Evolutionary conservation across 2,797 vertebrate species (phyloP), one percentile per base, ranked within the genome.

Genomic region (Chaenodraco wilsoni): DNA sequence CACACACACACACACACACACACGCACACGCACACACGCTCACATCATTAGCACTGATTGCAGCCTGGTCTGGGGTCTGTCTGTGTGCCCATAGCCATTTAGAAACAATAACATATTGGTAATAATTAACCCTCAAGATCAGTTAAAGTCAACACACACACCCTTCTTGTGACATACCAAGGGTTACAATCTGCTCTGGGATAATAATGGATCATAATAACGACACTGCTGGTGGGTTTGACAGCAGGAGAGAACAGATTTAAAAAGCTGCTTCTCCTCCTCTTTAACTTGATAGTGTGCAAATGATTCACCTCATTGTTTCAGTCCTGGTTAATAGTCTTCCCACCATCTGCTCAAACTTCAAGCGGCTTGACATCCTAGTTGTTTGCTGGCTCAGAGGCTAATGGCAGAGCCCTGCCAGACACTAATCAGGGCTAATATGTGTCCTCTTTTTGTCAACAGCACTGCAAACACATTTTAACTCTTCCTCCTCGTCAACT

Each of bases 241-340:
- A 82, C 82, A 83, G 80, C 72, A 74, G 74, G 79, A 74, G 78
- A 87, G 77, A 79, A 82, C 58, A 71, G 72, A 62, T 76, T 85
- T 65, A 69, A 79, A 87, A 83, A 79, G 81, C 81, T 69, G 78
- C 23, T 27, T 27, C 76, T 84, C 72, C 72, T 81, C 69, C 51
- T 78, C 82, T 82, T 77, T 81, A 79, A 71, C 76, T 81, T 58
- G 51, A 79, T 73, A 64, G 71, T 63, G 77, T 82, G 80, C 65
- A 43, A 80, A 77, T 86, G 62, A 57, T 78, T 88, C 87, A 85
- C 76, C 74, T 80, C 79, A 83, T 85, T 91, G 85, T 89, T 86
- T 48, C 82, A 74, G 58, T 76, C 71, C 50, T 74, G 62, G 65
- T 77, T 86, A 78, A 85, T 80, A 76, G 79, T 78, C 71, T 64